Conservation (phyloP, 2,797 vertebrate genomes). For the Cirrhinus molitorella region DNA sequence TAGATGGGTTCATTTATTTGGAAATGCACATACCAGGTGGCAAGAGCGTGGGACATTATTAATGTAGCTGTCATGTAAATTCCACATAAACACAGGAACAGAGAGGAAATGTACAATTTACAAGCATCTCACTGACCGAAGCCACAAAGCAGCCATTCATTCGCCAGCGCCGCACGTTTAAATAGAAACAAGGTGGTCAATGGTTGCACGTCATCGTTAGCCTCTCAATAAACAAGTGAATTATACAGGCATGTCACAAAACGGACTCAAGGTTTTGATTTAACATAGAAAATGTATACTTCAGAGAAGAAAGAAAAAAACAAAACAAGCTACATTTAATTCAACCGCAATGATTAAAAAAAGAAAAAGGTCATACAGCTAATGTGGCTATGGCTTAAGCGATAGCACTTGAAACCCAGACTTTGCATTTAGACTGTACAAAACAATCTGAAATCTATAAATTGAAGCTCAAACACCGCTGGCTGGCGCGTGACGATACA, state of each 20-base stretch:
- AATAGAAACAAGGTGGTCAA: constrained; percentile 64
- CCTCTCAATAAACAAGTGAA: constrained; percentile 59
- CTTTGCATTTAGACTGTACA: background rate
- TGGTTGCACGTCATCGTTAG: constrained; percentile 42
- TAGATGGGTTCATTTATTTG: constrained; percentile 64
- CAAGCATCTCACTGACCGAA: constrained; percentile 60
- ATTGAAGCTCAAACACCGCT: constrained; percentile 34
- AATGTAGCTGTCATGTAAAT: constrained; percentile 66
- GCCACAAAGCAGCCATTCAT: constrained; percentile 64
- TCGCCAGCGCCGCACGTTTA: constrained; percentile 50
- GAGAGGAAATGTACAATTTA: constrained; percentile 65
- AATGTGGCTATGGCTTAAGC: background rate
- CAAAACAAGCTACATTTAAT: constrained; percentile 8
- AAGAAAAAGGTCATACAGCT: background rate
- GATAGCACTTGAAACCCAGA: background rate
- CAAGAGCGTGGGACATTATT: constrained; percentile 58
- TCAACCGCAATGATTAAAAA: background rate
- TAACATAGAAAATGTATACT: constrained; percentile 22
- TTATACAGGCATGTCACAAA: constrained; percentile 49
- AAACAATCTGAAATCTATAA: constrained; percentile 46
- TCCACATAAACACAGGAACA: constrained; percentile 63
- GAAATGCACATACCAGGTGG: constrained; percentile 62
- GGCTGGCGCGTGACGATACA: constrained; percentile 35
- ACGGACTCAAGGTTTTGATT: constrained; percentile 25
- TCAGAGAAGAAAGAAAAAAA: constrained; percentile 1